These are phyloP conservation scores for Xenentodon cancila DNA, from an alignment of 2,797 vertebrate genomes.

Conservation along the genomic window DNA sequence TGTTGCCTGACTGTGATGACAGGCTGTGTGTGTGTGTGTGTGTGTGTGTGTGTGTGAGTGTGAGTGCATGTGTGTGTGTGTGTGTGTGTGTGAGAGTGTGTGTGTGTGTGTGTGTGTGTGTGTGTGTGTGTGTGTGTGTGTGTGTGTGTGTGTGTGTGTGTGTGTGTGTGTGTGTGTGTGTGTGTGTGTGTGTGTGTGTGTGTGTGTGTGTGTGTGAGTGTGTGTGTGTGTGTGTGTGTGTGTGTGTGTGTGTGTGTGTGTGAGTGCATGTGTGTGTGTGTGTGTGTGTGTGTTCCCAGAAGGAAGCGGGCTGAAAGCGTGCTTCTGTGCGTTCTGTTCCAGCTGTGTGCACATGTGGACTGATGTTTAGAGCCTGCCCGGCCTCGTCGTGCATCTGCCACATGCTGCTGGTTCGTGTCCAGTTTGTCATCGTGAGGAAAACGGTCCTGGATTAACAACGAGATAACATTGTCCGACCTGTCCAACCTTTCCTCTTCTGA, in stretches of 20 bases:
- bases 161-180: no score
- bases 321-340: not conserved
- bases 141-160: no score
- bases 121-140: no score
- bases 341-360: not conserved
- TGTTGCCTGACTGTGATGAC: slow-evolving; percentile 9
- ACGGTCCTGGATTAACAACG: slow-evolving; percentile 38
- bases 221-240: no score
- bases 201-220: no score
- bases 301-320: slow-evolving; percentile 8
- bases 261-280: no score
- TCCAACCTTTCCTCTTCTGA: slow-evolving; percentile 55
- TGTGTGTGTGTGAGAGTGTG: no score
- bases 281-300: not conserved
- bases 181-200: not conserved
- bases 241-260: no score
- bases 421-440: slow-evolving; percentile 49
- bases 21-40: not conserved
- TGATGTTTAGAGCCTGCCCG: slow-evolving; percentile 15
- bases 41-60: no score
- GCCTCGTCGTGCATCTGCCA: slow-evolving; percentile 3
- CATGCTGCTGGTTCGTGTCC: slow-evolving; percentile 51
- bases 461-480: slow-evolving; percentile 75
- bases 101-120: no score
- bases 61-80: no score